Conservation (phyloP, 2,797 vertebrate genomes). For the Glossophaga mutica region DNA sequence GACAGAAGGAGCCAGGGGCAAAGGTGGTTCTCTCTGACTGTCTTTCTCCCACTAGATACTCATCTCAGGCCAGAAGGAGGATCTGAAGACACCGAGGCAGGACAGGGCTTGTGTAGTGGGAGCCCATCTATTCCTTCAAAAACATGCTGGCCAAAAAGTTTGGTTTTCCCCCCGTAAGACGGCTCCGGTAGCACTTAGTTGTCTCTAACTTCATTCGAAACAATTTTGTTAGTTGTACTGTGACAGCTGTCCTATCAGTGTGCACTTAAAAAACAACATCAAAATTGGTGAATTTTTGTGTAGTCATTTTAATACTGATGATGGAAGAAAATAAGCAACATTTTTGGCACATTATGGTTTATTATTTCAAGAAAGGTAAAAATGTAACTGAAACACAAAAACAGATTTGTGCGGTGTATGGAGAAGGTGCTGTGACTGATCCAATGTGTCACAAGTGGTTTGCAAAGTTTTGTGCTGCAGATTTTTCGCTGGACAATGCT, state of each 20-base stretch:
- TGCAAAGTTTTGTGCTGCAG: too few species aligned
- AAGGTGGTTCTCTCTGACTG: background rate
- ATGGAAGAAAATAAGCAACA: too few species aligned
- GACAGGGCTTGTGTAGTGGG: background rate
- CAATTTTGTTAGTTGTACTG: background rate
- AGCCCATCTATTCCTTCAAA: background rate
- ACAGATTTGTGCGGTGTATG: background rate
- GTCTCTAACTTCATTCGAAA: background rate
- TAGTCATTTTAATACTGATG: background rate
- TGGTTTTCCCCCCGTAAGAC: rapidly evolving
- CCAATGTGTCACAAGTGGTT: background rate
- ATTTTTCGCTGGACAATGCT: too few species aligned
- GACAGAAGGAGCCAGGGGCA: background rate
- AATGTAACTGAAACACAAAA: background rate
- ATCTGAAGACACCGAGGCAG: background rate
- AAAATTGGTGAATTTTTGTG: background rate
- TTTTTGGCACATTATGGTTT: background rate
- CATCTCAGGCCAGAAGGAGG: background rate
- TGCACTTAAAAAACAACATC: background rate
- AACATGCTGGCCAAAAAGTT: background rate
- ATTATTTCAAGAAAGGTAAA: background rate
- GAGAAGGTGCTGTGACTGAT: background rate
- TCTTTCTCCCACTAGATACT: background rate
- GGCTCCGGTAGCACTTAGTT: background rate
- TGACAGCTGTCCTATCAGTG: background rate